Base-by-base conservation (phyloP, 1,140 invertebrate genomes). In the Chironomus striatipennis region DNA sequence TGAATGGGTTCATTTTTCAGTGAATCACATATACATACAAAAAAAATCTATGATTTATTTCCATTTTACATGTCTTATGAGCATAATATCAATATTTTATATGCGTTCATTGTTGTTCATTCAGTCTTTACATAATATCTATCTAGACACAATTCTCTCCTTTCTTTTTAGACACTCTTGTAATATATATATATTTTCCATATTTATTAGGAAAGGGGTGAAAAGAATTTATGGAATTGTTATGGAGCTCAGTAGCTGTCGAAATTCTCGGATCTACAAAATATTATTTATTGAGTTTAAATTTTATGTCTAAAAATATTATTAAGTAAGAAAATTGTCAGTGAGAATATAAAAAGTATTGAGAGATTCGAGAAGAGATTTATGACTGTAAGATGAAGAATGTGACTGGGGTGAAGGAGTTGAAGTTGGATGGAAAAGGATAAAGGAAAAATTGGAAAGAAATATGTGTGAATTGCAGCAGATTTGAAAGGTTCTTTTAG, bases 21-120 rank as follows among this genome's bases (percentile, higher is more conserved):
- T 21, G 18, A 70, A 70, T 70, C 20, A 70, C 65, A 70, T 2
- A 34, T 5, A 34, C n/a, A n/a, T n/a, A n/a, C n/a, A 34, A 34
- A 34, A 34, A 34, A 34, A 70, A 70, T 70, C 65, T 70, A 70
- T 70, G 65, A 70, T 70, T 70, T 70, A 70, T 70, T 70, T 70
- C 65, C 18, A 70, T 70, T 70, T 70, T 70, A 70, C 65, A 70
- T 70, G 65, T 70, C 65, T 70, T 70, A 70, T 70, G 65, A 70
- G 65, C 65, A 70, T 70, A 70, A 70, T 70, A 70, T 70, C 20
- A 70, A 70, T 70, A 70, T 70, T 70, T 70, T 21, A 70, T 70
- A 17, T 21, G 17, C 17, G 65, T 20, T 70, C 65, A 18, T 70
- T 70, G 65, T 70, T 70, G 18, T 70, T 70, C 65, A 70, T 21